These are phyloP conservation scores for Pardalotus punctatus DNA, from an alignment of 2,113 vertebrate genomes.

Conservation along the genomic window DNA sequence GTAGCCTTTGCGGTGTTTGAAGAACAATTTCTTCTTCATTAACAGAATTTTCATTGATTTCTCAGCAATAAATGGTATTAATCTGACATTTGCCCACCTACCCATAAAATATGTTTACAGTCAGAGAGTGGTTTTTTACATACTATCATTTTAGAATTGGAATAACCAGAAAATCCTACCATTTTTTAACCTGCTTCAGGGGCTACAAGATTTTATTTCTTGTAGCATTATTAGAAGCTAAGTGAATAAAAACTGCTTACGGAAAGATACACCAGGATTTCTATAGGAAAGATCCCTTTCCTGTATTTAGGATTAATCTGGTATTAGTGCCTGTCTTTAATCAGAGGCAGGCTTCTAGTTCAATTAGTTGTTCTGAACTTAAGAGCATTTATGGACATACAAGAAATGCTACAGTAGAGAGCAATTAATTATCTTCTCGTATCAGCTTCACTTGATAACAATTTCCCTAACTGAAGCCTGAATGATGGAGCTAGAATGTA, in stretches of 20 bases:
- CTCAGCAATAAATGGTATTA: neutral
- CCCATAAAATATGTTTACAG: neutral
- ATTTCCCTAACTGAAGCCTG: neutral
- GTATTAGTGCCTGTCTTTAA: neutral
- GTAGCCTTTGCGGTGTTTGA: neutral
- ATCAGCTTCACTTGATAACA: neutral
- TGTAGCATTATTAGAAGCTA: neutral
- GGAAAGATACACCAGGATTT: neutral
- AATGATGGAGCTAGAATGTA: neutral
- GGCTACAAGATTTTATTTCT: neutral
- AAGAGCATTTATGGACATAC: neutral
- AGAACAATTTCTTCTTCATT: neutral
- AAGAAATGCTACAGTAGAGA: neutral
- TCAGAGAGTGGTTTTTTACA: neutral
- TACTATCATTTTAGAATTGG: neutral
- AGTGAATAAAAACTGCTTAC: neutral
- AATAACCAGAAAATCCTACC: neutral
- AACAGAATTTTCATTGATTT: neutral
- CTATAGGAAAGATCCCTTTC: neutral
- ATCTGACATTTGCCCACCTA: neutral
- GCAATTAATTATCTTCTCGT: neutral
- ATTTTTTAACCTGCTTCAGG: neutral
- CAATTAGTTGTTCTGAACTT: neutral
- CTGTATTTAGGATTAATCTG: conserved; percentile 10
- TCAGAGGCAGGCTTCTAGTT: neutral